phyloP scores from a whole-genome alignment of 2,888 invertebrate species.

The Halictus ligatus region DNA sequence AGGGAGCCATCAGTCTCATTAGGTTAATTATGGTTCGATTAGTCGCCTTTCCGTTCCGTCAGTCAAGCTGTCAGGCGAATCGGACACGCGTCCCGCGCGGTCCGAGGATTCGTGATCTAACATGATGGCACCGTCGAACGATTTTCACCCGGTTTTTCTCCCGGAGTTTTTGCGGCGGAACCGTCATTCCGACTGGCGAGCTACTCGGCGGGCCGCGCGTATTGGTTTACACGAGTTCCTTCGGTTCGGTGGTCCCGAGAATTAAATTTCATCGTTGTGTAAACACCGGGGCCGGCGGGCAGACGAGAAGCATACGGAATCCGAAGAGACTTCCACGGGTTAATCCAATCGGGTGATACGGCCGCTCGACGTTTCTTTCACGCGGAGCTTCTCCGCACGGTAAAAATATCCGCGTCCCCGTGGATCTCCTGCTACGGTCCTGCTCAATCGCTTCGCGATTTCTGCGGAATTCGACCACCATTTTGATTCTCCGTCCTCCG shows the following conservation, averaged over 20 bases:
- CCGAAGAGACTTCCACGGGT: constrained; percentile 62
- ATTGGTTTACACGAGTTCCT: constrained; percentile 71
- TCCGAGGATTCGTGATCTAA: neutral
- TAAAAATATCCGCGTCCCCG: constrained; percentile 44
- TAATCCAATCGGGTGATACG: constrained; percentile 68
- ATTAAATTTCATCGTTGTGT: constrained; percentile 78
- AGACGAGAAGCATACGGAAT: constrained; percentile 72
- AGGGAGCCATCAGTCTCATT: neutral
- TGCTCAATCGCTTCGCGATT: constrained; percentile 4
- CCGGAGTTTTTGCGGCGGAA: constrained; percentile 43
- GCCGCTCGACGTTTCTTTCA: constrained; percentile 37
- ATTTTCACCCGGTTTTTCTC: constrained; percentile 48
- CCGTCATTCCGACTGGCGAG: constrained; percentile 25
- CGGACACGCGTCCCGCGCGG: constrained; percentile 21
- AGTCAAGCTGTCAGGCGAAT: constrained; percentile 39
- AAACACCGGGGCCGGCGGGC: constrained; percentile 68
- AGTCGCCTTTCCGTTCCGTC: constrained; percentile 35
- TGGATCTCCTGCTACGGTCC: neutral
- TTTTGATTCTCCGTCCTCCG: neutral
- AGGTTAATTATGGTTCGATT: constrained; percentile 43
- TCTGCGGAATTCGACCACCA: neutral
- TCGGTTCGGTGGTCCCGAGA: constrained; percentile 72
- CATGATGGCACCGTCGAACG: constrained; percentile 18
- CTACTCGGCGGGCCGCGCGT: constrained; percentile 45
- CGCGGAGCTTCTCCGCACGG: constrained; percentile 30